phyloP scores from a whole-genome alignment of 2,888 invertebrate genomes.

The Himalopsyche kuldschensis region DNA sequence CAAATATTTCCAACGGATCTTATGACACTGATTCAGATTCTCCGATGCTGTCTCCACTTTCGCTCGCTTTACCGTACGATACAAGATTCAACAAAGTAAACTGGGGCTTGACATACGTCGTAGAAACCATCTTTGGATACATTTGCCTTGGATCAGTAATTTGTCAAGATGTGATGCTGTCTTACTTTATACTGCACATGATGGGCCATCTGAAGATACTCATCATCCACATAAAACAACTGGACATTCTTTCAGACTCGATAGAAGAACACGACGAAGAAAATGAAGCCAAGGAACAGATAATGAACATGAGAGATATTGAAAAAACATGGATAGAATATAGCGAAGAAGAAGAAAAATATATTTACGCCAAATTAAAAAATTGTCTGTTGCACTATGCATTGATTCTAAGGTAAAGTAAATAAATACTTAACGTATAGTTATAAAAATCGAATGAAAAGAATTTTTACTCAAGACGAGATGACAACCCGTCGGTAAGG shows the following conservation, averaged over 20 bases:
- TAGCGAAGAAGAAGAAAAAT: not conserved
- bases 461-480: too few species aligned
- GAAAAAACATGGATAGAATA: not conserved
- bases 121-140: constrained; percentile 4
- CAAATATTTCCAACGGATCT: not conserved
- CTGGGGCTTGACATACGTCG: constrained; percentile 3
- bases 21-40: not conserved
- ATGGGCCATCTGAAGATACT: constrained; percentile 8
- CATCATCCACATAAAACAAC: not conserved
- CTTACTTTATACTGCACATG: not conserved
- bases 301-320: not conserved
- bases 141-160: not conserved
- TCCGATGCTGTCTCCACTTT: not conserved
- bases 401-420: constrained; percentile 9
- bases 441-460: too few species aligned
- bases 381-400: constrained; percentile 10
- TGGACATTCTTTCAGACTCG: not conserved
- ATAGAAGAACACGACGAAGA: not conserved
- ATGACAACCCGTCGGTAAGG: too few species aligned
- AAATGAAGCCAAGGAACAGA: not conserved
- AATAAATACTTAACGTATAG: too few species aligned
- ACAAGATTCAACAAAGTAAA: not conserved
- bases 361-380: constrained; percentile 6
- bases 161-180: constrained; percentile 1
- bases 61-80: constrained; percentile 6